A percentile compares a stretch with the other conserved stretches of the same genome.
phyloP scores from a whole-genome alignment of 2,888 invertebrate species.

The Leptopilina syphax region DNA sequence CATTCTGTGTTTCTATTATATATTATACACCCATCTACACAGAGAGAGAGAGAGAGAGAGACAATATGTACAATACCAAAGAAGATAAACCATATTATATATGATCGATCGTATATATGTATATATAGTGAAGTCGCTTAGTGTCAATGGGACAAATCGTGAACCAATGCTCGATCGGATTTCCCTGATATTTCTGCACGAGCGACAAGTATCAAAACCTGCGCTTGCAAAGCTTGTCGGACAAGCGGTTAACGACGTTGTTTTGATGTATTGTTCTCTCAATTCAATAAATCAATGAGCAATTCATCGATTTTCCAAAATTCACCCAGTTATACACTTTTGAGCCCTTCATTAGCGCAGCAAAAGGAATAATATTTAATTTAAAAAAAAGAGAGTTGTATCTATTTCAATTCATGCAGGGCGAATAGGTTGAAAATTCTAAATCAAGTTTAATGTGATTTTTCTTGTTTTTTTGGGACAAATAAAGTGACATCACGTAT shows the following conservation, averaged over 20 bases:
- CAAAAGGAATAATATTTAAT: background rate
- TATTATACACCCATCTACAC: too few relatives aligned
- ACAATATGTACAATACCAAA: background rate
- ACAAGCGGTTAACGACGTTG: conserved; percentile 35
- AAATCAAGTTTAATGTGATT: too few relatives aligned
- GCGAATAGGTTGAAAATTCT: too few relatives aligned
- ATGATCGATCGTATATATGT: conserved; percentile 6
- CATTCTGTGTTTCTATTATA: conserved; percentile 10
- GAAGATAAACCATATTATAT: conserved; percentile 20
- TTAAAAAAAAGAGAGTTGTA: too few relatives aligned
- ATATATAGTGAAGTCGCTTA: background rate
- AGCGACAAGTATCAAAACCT: conserved; percentile 18
- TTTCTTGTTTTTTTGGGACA: too few relatives aligned
- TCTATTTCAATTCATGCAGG: too few relatives aligned
- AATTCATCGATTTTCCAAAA: conserved; percentile 27
- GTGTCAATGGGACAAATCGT: conserved; percentile 24
- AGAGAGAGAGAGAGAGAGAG: too few relatives aligned
- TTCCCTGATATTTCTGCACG: conserved; percentile 36
- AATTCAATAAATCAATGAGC: conserved; percentile 9
- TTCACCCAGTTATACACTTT: background rate
- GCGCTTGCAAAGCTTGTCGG: conserved; percentile 30
- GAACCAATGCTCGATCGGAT: conserved; percentile 8
- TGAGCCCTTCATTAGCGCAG: background rate
- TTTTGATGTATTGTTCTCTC: conserved; percentile 29
- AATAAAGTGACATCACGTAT: too few relatives aligned